Evolutionary conservation across 2,888 invertebrate genomes (phyloP).

Genomic region (Galeruca laticollis): DNA sequence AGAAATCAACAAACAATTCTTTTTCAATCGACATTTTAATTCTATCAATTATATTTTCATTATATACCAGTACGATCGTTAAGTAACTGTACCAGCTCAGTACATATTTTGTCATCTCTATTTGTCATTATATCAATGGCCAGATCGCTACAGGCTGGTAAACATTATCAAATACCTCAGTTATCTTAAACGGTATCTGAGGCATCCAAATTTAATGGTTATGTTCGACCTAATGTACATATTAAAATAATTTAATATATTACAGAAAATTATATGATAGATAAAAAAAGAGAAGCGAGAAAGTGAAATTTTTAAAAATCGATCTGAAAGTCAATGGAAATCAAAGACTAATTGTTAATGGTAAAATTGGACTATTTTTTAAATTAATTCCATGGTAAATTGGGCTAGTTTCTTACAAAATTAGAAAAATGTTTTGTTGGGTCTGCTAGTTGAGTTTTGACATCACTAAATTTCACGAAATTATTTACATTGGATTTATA

Average conservation of each 20-base stretch:
- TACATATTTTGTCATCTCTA: slow-evolving; percentile 8
- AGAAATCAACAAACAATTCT: not conserved
- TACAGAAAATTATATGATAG: slow-evolving; percentile 42
- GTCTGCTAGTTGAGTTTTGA: no score
- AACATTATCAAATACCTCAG: slow-evolving; percentile 35
- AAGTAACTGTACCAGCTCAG: not conserved
- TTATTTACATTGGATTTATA: no score
- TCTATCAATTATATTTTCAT: no score
- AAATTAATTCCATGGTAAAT: no score
- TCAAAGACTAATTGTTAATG: slow-evolving; percentile 5
- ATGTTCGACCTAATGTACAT: slow-evolving; percentile 36
- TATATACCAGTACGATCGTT: no score
- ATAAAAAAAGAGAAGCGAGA: slow-evolving; percentile 29
- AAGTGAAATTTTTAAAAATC: slow-evolving; percentile 38
- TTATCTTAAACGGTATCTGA: slow-evolving; percentile 40
- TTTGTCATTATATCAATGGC: slow-evolving; percentile 27
- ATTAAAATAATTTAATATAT: slow-evolving; percentile 43
- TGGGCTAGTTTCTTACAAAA: no score
- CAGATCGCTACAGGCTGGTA: slow-evolving; percentile 26
- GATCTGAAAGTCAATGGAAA: slow-evolving; percentile 27
- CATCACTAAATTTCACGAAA: no score
- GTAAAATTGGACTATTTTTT: not conserved
- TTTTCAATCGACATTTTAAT: not conserved
- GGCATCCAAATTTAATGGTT: slow-evolving; percentile 40
- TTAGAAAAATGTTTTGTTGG: no score